A percentile compares a stretch with the other conserved stretches of the same genome.
These are phyloP conservation scores for Margarornis squamiger DNA, from an alignment of 2,797 vertebrate species.

Conservation along the genomic window DNA sequence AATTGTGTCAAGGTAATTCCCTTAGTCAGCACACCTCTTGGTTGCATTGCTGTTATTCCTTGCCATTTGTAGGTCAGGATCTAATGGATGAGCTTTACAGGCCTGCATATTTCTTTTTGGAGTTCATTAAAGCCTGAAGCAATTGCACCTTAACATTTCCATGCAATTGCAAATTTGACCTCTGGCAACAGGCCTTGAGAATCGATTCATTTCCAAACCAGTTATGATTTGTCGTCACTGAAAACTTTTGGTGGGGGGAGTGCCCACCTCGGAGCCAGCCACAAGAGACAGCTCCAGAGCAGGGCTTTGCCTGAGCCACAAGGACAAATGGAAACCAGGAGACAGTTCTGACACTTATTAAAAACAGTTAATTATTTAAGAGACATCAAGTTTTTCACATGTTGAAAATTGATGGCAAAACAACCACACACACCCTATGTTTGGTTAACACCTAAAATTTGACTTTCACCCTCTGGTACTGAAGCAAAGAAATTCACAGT, in stretches of 20 bases:
- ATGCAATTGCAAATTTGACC: constrained; percentile 57
- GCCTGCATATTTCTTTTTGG: constrained; percentile 56
- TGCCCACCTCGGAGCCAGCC: background rate
- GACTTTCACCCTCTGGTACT: constrained; percentile 42
- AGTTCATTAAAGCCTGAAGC: constrained; percentile 64
- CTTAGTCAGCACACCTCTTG: constrained; percentile 34
- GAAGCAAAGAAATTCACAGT: constrained; percentile 63
- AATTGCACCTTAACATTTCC: constrained; percentile 64
- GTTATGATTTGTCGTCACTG: background rate
- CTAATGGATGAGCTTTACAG: constrained; percentile 53
- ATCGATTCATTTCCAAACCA: constrained; percentile 30
- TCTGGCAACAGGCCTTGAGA: constrained; percentile 46
- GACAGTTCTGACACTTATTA: background rate
- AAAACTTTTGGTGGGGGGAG: constrained; percentile 13
- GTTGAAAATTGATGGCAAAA: constrained; percentile 56
- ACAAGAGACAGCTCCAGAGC: background rate
- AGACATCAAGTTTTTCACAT: constrained; percentile 17
- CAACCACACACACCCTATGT: constrained; percentile 1
- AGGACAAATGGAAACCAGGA: background rate
- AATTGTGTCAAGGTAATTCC: background rate
- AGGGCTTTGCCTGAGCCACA: background rate
- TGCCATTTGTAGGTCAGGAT: constrained; percentile 61
- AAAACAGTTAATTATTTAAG: constrained; percentile 24
- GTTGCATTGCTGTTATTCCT: constrained; percentile 19
- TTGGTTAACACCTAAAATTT: constrained; percentile 55